Conservation (phyloP, 2,888 invertebrate genomes). For the Eristalinus aeneus region DNA sequence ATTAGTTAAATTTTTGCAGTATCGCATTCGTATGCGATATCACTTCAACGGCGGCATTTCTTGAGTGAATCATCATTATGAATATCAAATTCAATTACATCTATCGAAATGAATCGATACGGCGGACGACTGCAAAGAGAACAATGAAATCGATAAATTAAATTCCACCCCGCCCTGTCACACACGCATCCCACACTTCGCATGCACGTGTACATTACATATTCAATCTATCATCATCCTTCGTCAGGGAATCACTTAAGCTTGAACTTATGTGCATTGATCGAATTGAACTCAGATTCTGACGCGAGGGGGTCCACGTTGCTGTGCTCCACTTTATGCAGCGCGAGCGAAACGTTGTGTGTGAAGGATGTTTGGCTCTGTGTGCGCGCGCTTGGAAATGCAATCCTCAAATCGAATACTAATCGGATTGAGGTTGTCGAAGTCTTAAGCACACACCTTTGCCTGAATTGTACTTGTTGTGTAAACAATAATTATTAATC, state of each 20-base stretch:
- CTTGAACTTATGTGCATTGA: slow-evolving; percentile 12
- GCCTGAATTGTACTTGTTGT: slow-evolving; percentile 4
- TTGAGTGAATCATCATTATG: neutral
- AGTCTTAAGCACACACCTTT: slow-evolving; percentile 12
- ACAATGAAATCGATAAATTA: slow-evolving; percentile 18
- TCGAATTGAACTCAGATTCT: neutral
- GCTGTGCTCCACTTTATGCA: neutral
- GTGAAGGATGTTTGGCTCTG: no score
- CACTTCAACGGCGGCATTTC: neutral
- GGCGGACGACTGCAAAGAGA: neutral
- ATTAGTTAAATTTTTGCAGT: no score
- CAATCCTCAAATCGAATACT: slow-evolving; percentile 14
- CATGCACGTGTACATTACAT: slow-evolving; percentile 18
- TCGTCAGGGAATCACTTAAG: slow-evolving; percentile 11
- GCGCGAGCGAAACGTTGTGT: no score
- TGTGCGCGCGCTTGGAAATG: neutral
- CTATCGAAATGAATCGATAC: slow-evolving; percentile 28
- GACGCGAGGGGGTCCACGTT: neutral
- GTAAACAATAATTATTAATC: slow-evolving; percentile 51
- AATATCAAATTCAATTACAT: slow-evolving; percentile 37
- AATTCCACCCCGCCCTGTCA: neutral
- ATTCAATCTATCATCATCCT: neutral
- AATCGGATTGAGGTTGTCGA: slow-evolving; percentile 28
- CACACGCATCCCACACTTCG: slow-evolving; percentile 8
- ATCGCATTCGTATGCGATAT: neutral